Conservation (phyloP, 2,113 vertebrate genomes). For the Chroicocephalus ridibundus region DNA sequence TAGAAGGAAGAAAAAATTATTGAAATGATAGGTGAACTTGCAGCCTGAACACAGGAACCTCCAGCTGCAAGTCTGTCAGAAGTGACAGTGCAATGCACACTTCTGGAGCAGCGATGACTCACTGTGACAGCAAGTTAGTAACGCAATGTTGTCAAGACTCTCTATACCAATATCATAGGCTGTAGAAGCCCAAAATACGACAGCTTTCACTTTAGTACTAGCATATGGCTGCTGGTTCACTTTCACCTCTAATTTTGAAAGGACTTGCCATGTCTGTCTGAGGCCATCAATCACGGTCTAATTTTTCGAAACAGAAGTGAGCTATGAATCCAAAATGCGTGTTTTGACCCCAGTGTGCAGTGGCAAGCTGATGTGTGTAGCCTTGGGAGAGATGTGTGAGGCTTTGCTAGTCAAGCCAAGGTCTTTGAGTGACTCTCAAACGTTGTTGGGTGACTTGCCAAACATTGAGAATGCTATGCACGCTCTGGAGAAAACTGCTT, state of each 20-base stretch:
- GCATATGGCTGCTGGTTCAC: slow-evolving; percentile 33
- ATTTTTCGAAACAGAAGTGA: background rate
- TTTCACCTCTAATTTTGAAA: background rate
- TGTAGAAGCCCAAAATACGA: background rate
- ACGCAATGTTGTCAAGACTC: background rate
- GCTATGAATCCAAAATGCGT: background rate
- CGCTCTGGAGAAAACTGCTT: background rate
- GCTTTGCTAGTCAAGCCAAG: background rate
- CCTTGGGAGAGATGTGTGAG: background rate
- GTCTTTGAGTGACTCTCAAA: background rate
- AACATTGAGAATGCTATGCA: background rate
- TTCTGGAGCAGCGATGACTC: background rate
- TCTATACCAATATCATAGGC: background rate
- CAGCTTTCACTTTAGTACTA: background rate
- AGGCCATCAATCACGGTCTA: background rate
- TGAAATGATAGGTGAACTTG: background rate
- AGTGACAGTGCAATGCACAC: background rate
- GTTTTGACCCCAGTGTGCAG: background rate
- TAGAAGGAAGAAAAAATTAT: background rate
- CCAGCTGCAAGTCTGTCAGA: background rate
- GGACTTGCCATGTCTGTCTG: background rate
- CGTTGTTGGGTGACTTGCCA: too few species aligned
- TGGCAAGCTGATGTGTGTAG: background rate
- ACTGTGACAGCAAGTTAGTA: background rate
- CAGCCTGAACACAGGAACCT: background rate